Base-by-base conservation (phyloP, 2,888 invertebrate genomes). In the Rhagium mordax region DNA sequence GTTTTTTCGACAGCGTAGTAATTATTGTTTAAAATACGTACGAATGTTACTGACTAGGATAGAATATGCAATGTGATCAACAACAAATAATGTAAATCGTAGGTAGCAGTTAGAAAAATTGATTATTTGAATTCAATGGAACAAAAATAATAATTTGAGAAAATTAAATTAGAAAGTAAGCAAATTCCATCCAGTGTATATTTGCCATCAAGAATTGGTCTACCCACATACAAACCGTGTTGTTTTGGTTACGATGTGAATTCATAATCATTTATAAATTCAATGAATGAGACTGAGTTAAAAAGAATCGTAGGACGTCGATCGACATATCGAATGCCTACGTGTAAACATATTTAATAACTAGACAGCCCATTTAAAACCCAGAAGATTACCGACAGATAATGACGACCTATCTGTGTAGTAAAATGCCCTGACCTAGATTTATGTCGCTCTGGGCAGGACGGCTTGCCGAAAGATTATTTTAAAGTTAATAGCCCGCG, bases 361-460 rank as follows among this genome's bases (percentile, higher is more conserved):
- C 47, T 41, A 29, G 27, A 24, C 59, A 51, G 69, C 41, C 70
- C 24, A 70, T 70, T 62, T 61, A 70, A 53, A 67, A 15, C 18
- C 41, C 27, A 33, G 33, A 51, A 68, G 62, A 59, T 41, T 13
- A 51, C 53, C 33, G 51, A 24, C 53, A 57, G 66, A 71, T 41
- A 65, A 53, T 65, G 53, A 48, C 66, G 73, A 71, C 65, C 70
- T 71, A 76, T 74, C 75, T 75, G 71, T 70, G 70, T 71, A 77
- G 78, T 77, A 78, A 82, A 81, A 82, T 79, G 79, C 82, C 81
- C 81, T 82, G 82, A 82, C 82, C 82, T 77, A 82, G 78, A 76
- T 82, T 77, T 71, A 71, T 61, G 49, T 59, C 59, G 70, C 78
- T 80, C 80, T 79, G 80, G 78, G 75, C 76, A 60, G 70, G 66